Conservation (phyloP, 2,888 invertebrate genomes). For the Sarcophaga rosellei region DNA sequence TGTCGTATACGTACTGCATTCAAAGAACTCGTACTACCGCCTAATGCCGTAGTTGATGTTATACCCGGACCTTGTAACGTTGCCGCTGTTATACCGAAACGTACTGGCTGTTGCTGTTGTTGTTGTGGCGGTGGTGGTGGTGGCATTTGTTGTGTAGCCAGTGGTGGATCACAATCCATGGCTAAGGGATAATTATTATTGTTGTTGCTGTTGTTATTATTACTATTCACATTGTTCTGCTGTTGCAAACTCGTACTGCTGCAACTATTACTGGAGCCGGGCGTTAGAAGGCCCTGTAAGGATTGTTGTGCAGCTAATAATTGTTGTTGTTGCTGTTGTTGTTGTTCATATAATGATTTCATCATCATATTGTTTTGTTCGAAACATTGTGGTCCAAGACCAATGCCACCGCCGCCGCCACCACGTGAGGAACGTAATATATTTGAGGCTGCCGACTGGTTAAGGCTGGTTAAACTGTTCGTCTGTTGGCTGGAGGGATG, state of each 20-base stretch:
- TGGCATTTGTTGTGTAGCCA: constrained; percentile 72
- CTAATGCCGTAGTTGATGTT: constrained; percentile 46
- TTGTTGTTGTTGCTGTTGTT: constrained; percentile 73
- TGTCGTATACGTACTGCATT: constrained; percentile 70
- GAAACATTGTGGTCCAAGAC: constrained; percentile 64
- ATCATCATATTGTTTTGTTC: constrained; percentile 67
- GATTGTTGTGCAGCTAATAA: constrained; percentile 74
- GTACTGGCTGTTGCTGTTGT: constrained; percentile 55
- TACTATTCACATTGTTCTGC: constrained; percentile 66
- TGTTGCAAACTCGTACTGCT: constrained; percentile 53
- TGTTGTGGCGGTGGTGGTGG: constrained; percentile 71
- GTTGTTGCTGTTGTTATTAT: constrained; percentile 1
- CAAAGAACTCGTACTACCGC: constrained; percentile 55
- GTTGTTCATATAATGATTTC: constrained; percentile 70
- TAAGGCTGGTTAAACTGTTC: constrained; percentile 76
- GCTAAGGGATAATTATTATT: constrained; percentile 81
- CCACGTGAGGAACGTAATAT: constrained; percentile 66
- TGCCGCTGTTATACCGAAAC: constrained; percentile 37
- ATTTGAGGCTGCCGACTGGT: constrained; percentile 38
- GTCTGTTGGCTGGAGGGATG: constrained; percentile 74
- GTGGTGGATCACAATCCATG: constrained; percentile 91
- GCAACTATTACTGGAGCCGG: constrained; percentile 64
- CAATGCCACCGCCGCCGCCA: constrained; percentile 42
- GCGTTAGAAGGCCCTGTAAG: constrained; percentile 74
- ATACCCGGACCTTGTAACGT: constrained; percentile 50